These are phyloP conservation scores for Eueremaeus valkanovi DNA, from an alignment of 2,888 invertebrate genomes.

Conservation along the genomic window DNA sequence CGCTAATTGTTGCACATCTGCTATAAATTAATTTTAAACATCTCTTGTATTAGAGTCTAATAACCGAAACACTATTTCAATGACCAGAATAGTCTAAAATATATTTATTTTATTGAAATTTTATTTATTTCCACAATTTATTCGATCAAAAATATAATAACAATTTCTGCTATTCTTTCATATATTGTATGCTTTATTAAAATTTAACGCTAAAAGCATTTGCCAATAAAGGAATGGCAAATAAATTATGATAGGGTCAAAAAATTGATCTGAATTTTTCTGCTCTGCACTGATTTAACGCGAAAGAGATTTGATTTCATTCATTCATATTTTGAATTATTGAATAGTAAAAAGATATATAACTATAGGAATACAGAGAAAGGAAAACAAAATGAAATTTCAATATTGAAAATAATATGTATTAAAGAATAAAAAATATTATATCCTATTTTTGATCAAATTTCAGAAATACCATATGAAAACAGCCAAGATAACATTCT, in stretches of 20 bases:
- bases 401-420: not conserved
- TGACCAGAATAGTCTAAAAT: not conserved
- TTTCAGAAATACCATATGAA: too few relatives aligned
- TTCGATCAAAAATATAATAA: not conserved
- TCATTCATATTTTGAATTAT: not conserved
- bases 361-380: too few relatives aligned
- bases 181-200: not conserved
- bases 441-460: too few relatives aligned
- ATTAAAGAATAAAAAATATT: not conserved
- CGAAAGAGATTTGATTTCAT: not conserved
- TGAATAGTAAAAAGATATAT: not conserved
- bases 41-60: not conserved
- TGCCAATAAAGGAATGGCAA: not conserved
- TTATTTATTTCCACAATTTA: not conserved
- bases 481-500: too few relatives aligned
- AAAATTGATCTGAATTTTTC: not conserved
- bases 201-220: not conserved
- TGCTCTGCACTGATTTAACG: not conserved
- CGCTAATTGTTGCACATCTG: slow-evolving; percentile 10
- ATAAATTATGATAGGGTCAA: not conserved
- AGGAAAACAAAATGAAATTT: too few relatives aligned
- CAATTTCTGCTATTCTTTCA: not conserved
- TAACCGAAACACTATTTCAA: not conserved
- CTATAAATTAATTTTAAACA: not conserved
- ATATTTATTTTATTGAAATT: not conserved